Evolutionary conservation across 2,797 vertebrate genomes (phyloP).

Genomic region (Adrianichthys oophorus): DNA sequence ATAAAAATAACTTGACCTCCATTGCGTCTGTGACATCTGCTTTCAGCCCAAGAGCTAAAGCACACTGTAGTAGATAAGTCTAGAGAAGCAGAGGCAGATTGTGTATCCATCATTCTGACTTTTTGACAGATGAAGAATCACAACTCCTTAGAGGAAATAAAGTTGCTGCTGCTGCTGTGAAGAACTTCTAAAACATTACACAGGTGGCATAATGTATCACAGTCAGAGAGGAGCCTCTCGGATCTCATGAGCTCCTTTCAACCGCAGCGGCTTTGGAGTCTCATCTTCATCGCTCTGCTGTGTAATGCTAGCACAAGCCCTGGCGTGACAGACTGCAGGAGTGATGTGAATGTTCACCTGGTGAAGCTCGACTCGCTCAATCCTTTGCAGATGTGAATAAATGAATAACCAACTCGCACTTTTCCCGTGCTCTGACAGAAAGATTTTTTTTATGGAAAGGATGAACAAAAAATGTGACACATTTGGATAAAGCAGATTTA

Average conservation of each 20-base stretch:
- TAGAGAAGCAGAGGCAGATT: slow-evolving; percentile 18
- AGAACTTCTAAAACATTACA: slow-evolving; percentile 12
- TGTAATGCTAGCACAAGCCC: slow-evolving; percentile 5
- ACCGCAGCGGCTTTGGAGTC: slow-evolving; percentile 7
- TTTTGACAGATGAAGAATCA: slow-evolving; percentile 20
- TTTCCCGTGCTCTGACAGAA: slow-evolving; percentile 15
- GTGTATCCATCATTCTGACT: slow-evolving; percentile 41
- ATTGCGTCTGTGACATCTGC: slow-evolving; percentile 7
- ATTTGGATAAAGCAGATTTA: slow-evolving; percentile 14
- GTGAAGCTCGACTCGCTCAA: slow-evolving; percentile 22
- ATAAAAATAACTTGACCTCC: slow-evolving; percentile 2
- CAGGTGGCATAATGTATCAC: slow-evolving; percentile 9
- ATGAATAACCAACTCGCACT: slow-evolving; percentile 16
- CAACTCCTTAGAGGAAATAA: slow-evolving; percentile 8
- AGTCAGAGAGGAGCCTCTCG: slow-evolving; percentile 1
- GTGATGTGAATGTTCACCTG: slow-evolving; percentile 26
- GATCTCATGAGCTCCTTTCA: slow-evolving; percentile 11
- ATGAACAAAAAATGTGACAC: slow-evolving; percentile 18
- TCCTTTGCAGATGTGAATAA: slow-evolving; percentile 24
- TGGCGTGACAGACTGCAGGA: slow-evolving; percentile 15
- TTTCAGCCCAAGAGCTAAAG: slow-evolving; percentile 11
- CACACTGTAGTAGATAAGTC: slow-evolving; percentile 20
- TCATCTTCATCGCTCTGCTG: neutral
- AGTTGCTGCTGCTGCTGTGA: neutral
- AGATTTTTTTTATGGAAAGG: slow-evolving; percentile 11